These are phyloP conservation scores for Thecocarcelia acutangulata DNA, from an alignment of 2,888 invertebrate species.

Conservation along the genomic window DNA sequence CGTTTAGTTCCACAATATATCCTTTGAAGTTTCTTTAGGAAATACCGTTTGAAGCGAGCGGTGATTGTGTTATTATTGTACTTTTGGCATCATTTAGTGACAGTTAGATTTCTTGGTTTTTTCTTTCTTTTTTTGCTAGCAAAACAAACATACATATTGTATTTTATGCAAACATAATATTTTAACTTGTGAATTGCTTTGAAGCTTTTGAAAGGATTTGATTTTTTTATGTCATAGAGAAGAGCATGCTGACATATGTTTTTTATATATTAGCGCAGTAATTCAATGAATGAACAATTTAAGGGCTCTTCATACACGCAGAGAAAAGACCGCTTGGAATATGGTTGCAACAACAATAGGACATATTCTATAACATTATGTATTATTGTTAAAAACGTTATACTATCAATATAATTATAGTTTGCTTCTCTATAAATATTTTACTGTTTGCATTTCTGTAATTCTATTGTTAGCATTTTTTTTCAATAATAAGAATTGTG, in stretches of 20 bases:
- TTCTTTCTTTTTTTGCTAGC: not conserved
- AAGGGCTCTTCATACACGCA: not conserved
- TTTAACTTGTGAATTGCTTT: not conserved
- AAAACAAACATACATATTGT: constrained; percentile 4
- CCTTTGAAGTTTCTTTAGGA: constrained; percentile 61
- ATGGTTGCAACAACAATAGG: too few relatives aligned
- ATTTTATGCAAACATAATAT: too few relatives aligned
- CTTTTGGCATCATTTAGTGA: constrained; percentile 63
- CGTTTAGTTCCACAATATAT: constrained; percentile 16
- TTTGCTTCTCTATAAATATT: too few relatives aligned
- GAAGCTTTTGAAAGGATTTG: not conserved
- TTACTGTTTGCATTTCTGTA: too few relatives aligned
- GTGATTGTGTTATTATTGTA: constrained; percentile 70
- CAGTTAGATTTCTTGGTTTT: constrained; percentile 61
- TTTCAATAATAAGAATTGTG: too few relatives aligned
- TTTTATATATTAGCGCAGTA: constrained; percentile 5
- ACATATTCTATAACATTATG: too few relatives aligned
- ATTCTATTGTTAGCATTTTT: too few relatives aligned
- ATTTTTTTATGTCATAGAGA: not conserved
- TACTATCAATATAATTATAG: too few relatives aligned
- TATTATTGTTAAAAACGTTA: too few relatives aligned
- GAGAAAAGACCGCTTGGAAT: too few relatives aligned
- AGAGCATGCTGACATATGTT: too few relatives aligned
- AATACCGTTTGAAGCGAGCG: constrained; percentile 67
- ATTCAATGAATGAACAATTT: constrained; percentile 54